phyloP scores from a whole-genome alignment of 2,888 invertebrate genomes.

The Oscheius onirici region DNA sequence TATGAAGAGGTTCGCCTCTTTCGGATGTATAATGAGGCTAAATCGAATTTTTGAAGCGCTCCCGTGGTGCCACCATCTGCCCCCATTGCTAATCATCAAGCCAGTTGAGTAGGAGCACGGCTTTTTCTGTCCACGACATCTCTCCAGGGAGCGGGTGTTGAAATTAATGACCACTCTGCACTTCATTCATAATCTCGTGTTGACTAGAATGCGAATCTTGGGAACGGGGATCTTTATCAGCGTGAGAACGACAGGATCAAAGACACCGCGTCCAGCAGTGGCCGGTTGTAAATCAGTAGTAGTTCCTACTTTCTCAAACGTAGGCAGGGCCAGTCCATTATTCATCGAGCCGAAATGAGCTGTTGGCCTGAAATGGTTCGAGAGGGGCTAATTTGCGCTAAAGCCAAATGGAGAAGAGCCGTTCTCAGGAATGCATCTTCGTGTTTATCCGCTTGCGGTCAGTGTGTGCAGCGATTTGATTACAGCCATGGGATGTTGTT shows the following conservation, averaged over 20 bases:
- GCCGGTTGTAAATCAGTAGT: slow-evolving; percentile 16
- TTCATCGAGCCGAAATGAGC: slow-evolving; percentile 1
- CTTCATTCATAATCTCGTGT: background rate
- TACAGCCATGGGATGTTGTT: background rate
- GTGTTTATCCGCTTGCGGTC: slow-evolving; percentile 1
- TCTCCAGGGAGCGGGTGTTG: background rate
- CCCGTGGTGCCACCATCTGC: slow-evolving; percentile 23
- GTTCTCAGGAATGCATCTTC: background rate
- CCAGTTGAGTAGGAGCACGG: background rate
- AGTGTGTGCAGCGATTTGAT: slow-evolving; percentile 6
- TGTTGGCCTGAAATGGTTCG: background rate
- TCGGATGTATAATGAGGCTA: slow-evolving; percentile 12
- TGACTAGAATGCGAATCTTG: background rate
- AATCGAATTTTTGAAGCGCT: slow-evolving; percentile 24
- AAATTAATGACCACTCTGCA: slow-evolving; percentile 20
- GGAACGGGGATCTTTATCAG: slow-evolving; percentile 9
- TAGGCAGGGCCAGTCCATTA: background rate
- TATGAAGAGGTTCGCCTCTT: background rate
- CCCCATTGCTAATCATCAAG: slow-evolving; percentile 12
- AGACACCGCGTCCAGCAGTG: background rate
- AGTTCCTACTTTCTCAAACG: background rate
- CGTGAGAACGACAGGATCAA: slow-evolving; percentile 7
- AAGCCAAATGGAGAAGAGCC: slow-evolving; percentile 14
- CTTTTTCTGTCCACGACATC: background rate
- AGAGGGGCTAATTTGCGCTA: background rate